A percentile compares a stretch with the other conserved stretches of the same genome.
phyloP scores from a whole-genome alignment of 2,888 invertebrate species.

The Pyrochroa serraticornis region DNA sequence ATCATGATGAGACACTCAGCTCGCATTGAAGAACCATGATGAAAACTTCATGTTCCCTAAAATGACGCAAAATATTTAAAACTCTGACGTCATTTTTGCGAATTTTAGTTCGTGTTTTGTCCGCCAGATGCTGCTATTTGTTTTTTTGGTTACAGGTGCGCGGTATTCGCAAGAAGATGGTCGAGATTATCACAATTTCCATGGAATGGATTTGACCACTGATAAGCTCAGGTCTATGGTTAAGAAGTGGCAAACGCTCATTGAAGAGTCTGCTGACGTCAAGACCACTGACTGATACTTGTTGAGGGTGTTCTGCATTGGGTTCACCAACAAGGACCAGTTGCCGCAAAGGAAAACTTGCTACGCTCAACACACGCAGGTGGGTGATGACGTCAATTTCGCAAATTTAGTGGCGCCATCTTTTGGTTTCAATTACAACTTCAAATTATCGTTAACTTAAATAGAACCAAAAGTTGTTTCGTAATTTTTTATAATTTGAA shows the following conservation, averaged over 20 bases:
- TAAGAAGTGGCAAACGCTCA: constrained; percentile 99
- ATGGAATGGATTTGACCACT: constrained; percentile 99
- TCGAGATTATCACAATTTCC: constrained; percentile 98
- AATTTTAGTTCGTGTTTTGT: neutral
- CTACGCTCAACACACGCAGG: constrained; percentile 98
- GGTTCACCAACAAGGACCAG: constrained; percentile 96
- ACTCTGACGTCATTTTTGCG: constrained; percentile 19
- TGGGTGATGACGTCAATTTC: constrained; percentile 53
- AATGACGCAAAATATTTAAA: neutral
- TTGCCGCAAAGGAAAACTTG: constrained; percentile 96
- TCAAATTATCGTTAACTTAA: too few relatives aligned
- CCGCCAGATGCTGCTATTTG: neutral
- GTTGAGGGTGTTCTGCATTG: constrained; percentile 97
- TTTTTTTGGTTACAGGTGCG: constrained; percentile 65
- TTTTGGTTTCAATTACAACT: too few relatives aligned
- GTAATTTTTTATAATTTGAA: too few relatives aligned
- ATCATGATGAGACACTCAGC: constrained; percentile 60
- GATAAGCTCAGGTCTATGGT: constrained; percentile 99
- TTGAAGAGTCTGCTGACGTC: constrained; percentile 96
- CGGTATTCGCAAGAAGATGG: constrained; percentile 96
- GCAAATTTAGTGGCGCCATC: too few relatives aligned
- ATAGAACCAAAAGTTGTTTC: constrained; percentile 4
- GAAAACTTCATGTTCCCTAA: constrained; percentile 26
- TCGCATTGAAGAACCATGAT: constrained; percentile 35
- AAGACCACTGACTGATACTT: constrained; percentile 98